Conservation (phyloP, 1,140 invertebrate species). For the Cyrtorhinus lividipennis region DNA sequence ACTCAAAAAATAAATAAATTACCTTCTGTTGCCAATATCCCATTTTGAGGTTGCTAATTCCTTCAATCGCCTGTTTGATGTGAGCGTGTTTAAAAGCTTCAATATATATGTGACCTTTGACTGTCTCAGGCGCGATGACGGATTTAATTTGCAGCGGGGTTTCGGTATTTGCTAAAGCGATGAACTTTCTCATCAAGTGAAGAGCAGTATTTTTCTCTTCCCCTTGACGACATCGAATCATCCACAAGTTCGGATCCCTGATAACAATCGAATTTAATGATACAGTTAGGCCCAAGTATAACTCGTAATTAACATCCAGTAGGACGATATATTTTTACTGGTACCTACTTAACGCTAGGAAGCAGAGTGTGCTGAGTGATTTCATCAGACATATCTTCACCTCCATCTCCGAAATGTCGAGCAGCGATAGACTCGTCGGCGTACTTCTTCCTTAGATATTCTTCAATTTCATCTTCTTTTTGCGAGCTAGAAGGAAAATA, state of each 20-base stretch:
- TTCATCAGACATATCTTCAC: constrained; percentile 92
- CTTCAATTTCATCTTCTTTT: constrained; percentile 92
- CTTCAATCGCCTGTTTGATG: constrained; percentile 87
- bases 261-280: no score
- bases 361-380: constrained; percentile 93
- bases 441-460: constrained; percentile 89
- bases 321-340: no score
- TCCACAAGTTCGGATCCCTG: constrained; percentile 96
- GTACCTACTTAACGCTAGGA: constrained; percentile 78
- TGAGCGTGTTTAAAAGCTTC: constrained; percentile 97
- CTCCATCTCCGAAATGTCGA: constrained; percentile 79
- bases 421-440: constrained; percentile 69
- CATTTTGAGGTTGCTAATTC: constrained; percentile 76
- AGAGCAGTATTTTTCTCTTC: constrained; percentile 88
- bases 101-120: constrained; percentile 97
- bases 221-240: constrained; percentile 92
- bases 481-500: constrained; percentile 45
- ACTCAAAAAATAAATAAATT: constrained; percentile 16
- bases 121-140: constrained; percentile 89
- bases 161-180: constrained; percentile 72
- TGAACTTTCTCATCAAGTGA: constrained; percentile 87
- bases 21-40: constrained; percentile 77
- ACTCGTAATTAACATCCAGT: background rate
- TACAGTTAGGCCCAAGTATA: no score
- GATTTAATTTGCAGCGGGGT: constrained; percentile 94